Base-by-base conservation (phyloP, 1,140 invertebrate species). In the Hesperophylax magnus region DNA sequence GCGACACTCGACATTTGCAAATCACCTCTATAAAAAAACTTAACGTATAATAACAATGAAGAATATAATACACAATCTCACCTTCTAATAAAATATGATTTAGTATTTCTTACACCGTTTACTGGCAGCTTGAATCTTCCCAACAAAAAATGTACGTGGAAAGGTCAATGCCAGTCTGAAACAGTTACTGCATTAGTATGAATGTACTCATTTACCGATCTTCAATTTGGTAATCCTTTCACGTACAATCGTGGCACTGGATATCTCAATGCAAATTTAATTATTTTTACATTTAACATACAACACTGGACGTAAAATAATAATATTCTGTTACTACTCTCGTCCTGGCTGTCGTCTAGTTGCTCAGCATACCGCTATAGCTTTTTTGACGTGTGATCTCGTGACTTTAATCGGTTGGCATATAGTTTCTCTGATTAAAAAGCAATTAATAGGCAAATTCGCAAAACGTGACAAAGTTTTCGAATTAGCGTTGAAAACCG, bases 391-490 rank as follows among this genome's bases (percentile, higher is more conserved):
- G 31, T 31, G 31, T 39, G 34, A 39, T 39, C 34, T 39, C 34
- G 8, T 34, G 1, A 31, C 63, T 67, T 34, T 39, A 5, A 15
- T 67, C 14, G 22, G 31, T 6, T 0, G 1, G 14, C 8, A 61
- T 2, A 24, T 17, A 65, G 14, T 67, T 67, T 67, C 63, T 15
- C 63, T 31, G 22, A 11, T 67, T 67, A 34, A 9, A 34, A 8
- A n/a, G 18, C 8, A 24, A 61, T 61, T 22, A 24, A 61, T 61
- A 61, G 27, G 27, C 63, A 17, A 22, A 34, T 31, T 67, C 63
- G 8, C 63, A 67, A 67, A 67, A 67, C 63, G 63, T 67, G 63
- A 67, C 27, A 67, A 34, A 67, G 31, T 22, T 67, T 67, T 15
- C 22, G 9, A 39, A 67, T 67, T 67, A 31, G 17, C 63, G 17